Base-by-base conservation (phyloP, 2,888 invertebrate genomes). In the Aethes cnicana region DNA sequence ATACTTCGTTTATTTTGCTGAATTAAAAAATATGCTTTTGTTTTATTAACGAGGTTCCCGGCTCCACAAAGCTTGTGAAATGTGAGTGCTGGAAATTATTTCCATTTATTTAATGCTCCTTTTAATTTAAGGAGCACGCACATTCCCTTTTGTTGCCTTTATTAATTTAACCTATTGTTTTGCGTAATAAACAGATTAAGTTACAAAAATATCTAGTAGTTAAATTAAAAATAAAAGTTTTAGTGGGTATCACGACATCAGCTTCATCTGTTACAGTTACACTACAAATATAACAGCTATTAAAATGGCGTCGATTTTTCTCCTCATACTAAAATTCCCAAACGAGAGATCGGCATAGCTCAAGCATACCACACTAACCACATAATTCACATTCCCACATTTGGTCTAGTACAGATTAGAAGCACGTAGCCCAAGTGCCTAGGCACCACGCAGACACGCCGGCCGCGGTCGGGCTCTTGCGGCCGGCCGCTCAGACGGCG, bases 401-500 rank as follows among this genome's bases (percentile, higher is more conserved):
- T 39, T 41, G 28, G 17, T 20, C 9, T 21, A 9, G 18, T 8
- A 18, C 32, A 39, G 47, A 32, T 48, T 48, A 48, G 35, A 36
- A 21, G 28, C 37, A 23, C 21, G 14, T 21, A 36, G 35, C 17
- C 36, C 35, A 21, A 36, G 17, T 28, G 23, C 23, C 12, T 9
- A 32, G 12, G 32, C 23, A 23, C 32, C 17, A 32, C 32, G 30
- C 37, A 47, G 48, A 33, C 26, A 41, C 37, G 21, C 39, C 44
- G 52, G 52, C 47, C 49, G 55, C 57, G 57, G 57, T 43, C 59
- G 61, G 60, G 49, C 54, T 58, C 47, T 55, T 44, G 56, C 62
- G 59, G 55, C 56, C 47, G 46, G 35, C 28, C 39, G 53, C 47
- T 47, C 56, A 52, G 50, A 53, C 49, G 49, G 21, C 9, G 43